These are phyloP conservation scores for Spea multiplicata DNA, from an alignment of 2,113 vertebrate genomes.

Conservation along the genomic window DNA sequence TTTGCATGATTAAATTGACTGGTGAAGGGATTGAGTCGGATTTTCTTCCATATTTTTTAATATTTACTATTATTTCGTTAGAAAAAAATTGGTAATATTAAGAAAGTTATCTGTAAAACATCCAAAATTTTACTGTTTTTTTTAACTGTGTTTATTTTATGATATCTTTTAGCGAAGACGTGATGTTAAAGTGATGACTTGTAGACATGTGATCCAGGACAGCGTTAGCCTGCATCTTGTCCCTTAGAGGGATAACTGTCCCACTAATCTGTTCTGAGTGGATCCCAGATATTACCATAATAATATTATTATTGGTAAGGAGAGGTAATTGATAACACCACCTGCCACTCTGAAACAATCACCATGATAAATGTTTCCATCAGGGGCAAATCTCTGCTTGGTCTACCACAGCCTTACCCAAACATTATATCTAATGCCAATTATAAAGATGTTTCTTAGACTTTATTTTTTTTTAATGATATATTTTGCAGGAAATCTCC, in stretches of 20 bases:
- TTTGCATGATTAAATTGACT: conserved; percentile 46
- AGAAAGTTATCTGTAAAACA: neutral
- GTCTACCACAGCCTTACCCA: conserved; percentile 66
- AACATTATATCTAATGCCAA: conserved; percentile 75
- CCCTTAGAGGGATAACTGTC: conserved; percentile 56
- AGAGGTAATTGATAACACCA: conserved; percentile 76
- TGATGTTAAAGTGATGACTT: neutral
- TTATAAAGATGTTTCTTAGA: conserved; percentile 69
- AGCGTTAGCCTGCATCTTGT: conserved; percentile 31
- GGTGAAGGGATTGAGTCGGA: neutral
- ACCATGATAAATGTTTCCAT: conserved; percentile 79
- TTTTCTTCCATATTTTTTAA: neutral
- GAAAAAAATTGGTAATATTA: neutral
- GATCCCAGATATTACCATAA: conserved; percentile 73
- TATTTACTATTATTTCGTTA: conserved; percentile 11
- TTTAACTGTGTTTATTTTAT: neutral
- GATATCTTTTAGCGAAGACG: conserved; percentile 2
- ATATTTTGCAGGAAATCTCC: conserved; percentile 15
- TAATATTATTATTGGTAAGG: conserved; percentile 81
- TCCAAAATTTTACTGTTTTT: neutral
- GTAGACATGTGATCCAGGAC: neutral
- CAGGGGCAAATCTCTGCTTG: conserved; percentile 71
- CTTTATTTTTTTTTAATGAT: conserved; percentile 54
- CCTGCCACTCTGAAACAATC: conserved; percentile 75
- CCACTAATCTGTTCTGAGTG: conserved; percentile 63